Conservation (phyloP, 2,888 invertebrate genomes). For the Limnephilus rhombicus region DNA sequence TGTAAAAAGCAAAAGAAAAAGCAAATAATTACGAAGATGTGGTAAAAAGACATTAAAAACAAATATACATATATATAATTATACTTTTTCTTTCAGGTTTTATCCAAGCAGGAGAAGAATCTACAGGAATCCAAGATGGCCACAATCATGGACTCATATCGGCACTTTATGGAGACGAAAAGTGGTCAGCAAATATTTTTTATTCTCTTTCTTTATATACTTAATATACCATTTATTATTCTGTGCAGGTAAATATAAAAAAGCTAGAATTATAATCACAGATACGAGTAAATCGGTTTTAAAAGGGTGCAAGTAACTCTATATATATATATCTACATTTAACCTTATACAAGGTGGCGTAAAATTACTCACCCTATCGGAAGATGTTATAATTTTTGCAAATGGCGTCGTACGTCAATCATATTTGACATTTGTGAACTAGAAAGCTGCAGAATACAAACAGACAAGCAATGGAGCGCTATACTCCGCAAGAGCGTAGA, state of each 20-base stretch:
- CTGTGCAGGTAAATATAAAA: not conserved
- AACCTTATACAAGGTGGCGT: too few species aligned
- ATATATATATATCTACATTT: too few species aligned
- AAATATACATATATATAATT: not conserved
- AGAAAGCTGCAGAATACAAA: too few species aligned
- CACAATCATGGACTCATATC: slow-evolving; percentile 73
- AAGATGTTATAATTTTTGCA: too few species aligned
- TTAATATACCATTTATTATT: not conserved
- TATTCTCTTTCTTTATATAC: not conserved
- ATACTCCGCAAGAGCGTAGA: too few species aligned
- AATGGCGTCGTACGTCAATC: too few species aligned
- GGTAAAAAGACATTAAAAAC: too few species aligned
- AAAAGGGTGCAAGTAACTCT: not conserved
- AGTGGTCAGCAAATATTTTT: slow-evolving; percentile 72
- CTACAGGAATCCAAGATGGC: slow-evolving; percentile 52
- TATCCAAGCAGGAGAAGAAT: not conserved
- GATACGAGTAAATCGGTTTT: not conserved
- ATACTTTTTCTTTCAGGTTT: not conserved
- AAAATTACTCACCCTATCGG: too few species aligned
- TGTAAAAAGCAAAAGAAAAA: too few species aligned
- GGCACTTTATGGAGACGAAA: slow-evolving; percentile 75
- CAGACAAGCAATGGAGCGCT: too few species aligned
- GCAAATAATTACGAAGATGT: too few species aligned
- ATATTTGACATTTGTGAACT: too few species aligned
- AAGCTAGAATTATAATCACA: not conserved